Base-by-base conservation (phyloP, 2,113 vertebrate species). In the Brachyhypopomus gauderio region DNA sequence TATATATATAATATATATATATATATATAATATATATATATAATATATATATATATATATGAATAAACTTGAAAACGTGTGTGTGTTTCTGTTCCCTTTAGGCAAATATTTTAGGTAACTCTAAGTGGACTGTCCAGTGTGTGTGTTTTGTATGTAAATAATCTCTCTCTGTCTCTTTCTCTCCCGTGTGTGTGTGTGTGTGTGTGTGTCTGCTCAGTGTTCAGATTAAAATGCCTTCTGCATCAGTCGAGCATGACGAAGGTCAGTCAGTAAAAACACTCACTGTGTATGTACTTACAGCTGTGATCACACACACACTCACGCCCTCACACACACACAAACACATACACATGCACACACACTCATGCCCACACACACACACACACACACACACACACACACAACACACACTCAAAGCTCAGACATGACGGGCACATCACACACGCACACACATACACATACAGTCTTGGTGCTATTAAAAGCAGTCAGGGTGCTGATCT, bases 101-200 rank as follows among this genome's bases (percentile, higher is more conserved):
- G 45, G 12, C 45, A 52, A 52, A 52, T 52, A 14, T 52, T 52
- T 41, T 41, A 41, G 30, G 5, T 41, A 41, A 9, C 41, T 41
- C 41, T 41, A 9, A 41, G 41, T 41, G 41, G 41, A 9, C 41
- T 8, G 30, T 30, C 30, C 30, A 30, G 55, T 75, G 27, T 60
- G 19, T 76, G 74, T 41, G 22, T 38, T 52, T 14, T 12, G 3
- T 76, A n/a, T 76, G 34, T 48, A 25, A 12, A 22, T 23, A 12
- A 27, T 62, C n/a, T 63, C 20, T 76, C 34, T 17, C 12, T 16
- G 19, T 62, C n/a, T 63, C 20, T 76, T n/a, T 17, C 12, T 16
- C 19, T 62, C 30, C 8, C 22, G 30, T 62, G 74, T 76, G 58
- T 63, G 74, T 76, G 63, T 66, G 30, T 38, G 34, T 71, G 9